These are phyloP conservation scores for Drosophila nigricruria DNA, from an alignment of 2,888 invertebrate species.

Conservation along the genomic window DNA sequence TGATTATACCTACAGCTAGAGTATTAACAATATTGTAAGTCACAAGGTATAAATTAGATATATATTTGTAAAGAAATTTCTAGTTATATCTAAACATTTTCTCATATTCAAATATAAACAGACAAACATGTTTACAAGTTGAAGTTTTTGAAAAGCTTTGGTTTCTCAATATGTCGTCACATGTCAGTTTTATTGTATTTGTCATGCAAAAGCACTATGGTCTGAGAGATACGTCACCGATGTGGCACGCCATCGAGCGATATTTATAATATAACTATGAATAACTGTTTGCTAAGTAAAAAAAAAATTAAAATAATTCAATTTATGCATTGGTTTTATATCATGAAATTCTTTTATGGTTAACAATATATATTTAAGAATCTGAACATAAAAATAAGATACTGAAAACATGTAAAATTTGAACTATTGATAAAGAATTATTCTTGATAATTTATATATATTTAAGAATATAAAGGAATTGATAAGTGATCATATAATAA, in stretches of 20 bases:
- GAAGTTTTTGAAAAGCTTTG: neutral
- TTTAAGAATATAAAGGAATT: too few relatives aligned
- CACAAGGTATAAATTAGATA: constrained; percentile 19
- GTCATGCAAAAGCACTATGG: constrained; percentile 28
- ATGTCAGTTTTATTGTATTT: constrained; percentile 40
- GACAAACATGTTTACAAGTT: neutral
- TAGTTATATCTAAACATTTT: neutral
- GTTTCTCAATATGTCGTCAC: constrained; percentile 48
- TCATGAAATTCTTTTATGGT: neutral
- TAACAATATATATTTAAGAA: neutral
- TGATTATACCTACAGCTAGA: neutral
- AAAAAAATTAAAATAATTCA: neutral
- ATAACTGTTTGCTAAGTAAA: neutral
- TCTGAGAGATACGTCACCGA: neutral
- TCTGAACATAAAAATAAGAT: too few relatives aligned
- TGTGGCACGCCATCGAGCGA: neutral
- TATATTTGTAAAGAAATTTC: constrained; percentile 5
- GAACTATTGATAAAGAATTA: too few relatives aligned
- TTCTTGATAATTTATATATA: too few relatives aligned
- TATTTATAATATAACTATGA: neutral
- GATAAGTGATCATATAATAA: too few relatives aligned
- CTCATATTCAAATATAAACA: constrained; percentile 1
- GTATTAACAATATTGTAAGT: constrained; percentile 10
- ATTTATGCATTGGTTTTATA: neutral
- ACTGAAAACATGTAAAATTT: too few relatives aligned